Evolutionary conservation across 2,113 vertebrate species (phyloP), one percentile per base, ranked within the genome.

Genomic region (Heliornis fulica): DNA sequence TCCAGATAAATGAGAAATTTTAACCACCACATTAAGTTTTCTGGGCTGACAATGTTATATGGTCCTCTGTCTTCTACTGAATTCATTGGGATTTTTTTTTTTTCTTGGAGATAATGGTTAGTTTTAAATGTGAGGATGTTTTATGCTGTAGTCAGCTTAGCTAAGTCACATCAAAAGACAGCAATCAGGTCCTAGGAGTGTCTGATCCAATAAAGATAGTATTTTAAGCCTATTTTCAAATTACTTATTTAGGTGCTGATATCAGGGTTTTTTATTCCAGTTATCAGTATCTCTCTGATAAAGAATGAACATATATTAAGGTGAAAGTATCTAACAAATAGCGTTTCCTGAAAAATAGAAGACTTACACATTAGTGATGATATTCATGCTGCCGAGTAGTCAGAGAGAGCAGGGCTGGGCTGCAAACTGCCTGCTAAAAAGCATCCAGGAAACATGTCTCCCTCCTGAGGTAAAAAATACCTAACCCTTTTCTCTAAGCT

Each of bases 301-400:
- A 66, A 45, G 4, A 3, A 15, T 15, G 9, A 71, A 10, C 10
- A 21, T 20, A 31, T 36, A 28, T 1, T 0, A 13, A 1, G 6
- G 28, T 41, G 40, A 51, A 81, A 79, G 6, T n/a, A 48, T 7
- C 16, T 34, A 48, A 22, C 5, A 65, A 57, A 70, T 2, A 28
- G 3, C 15, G 66, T 48, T 57, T 50, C n/a, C 16, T 77, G 18
- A 6, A n/a, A 28, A 76, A n/a, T 1, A 10, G 29, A 15, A 85
- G 7, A 4, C 10, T 64, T 25, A 15, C 13, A 53, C 6, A 29
- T 45, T 56, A 32, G 51, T 31, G 40, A 16, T 41, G 48, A 29
- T n/a, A 40, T 43, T 63, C 41, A 11, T 19, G 5, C 10, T 59
- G 19, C 8, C 56, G 38, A 57, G 48, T 4, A 70, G 34, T 28